Evolutionary conservation across 92 coral and sea anemone species (phyloP).

Genomic region (Isaurus tuberculatus): DNA sequence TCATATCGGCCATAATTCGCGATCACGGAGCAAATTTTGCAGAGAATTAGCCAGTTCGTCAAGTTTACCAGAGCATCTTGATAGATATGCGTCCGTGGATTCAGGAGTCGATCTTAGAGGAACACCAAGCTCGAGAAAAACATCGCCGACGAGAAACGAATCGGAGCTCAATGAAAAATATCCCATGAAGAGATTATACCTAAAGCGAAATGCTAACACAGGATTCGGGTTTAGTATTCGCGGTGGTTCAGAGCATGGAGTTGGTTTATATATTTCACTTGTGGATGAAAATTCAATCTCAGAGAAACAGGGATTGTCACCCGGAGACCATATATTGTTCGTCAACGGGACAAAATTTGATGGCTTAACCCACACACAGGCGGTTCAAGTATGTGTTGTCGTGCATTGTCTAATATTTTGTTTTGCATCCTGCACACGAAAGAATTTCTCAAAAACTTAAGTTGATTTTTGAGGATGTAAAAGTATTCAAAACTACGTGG

Average conservation of each 20-base stretch:
- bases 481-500: not conserved
- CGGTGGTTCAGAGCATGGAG: conserved; percentile 96
- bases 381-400: conserved; percentile 82
- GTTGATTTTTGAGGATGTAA: not conserved
- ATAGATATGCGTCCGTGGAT: conserved; percentile 66
- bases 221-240: conserved; percentile 97
- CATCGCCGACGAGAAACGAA: conserved; percentile 48
- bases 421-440: not conserved
- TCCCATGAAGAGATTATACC: conserved; percentile 70
- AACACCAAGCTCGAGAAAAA: conserved; percentile 39
- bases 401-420: not conserved
- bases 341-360: conserved; percentile 83
- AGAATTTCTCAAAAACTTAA: not conserved
- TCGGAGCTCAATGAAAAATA: conserved; percentile 45
- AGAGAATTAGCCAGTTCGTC: conserved; percentile 52
- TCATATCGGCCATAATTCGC: conserved; percentile 50
- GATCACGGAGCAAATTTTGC: conserved; percentile 61
- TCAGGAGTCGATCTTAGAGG: conserved; percentile 79
- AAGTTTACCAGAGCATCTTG: conserved; percentile 75
- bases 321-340: conserved; percentile 91
- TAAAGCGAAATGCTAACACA: conserved; percentile 71
- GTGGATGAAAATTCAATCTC: conserved; percentile 84
- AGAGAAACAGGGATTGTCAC: conserved; percentile 78
- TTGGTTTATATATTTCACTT: conserved; percentile 94
- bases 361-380: conserved; percentile 86